Conservation (phyloP, 2,113 vertebrate species). For the Eudyptes chrysolophus region DNA sequence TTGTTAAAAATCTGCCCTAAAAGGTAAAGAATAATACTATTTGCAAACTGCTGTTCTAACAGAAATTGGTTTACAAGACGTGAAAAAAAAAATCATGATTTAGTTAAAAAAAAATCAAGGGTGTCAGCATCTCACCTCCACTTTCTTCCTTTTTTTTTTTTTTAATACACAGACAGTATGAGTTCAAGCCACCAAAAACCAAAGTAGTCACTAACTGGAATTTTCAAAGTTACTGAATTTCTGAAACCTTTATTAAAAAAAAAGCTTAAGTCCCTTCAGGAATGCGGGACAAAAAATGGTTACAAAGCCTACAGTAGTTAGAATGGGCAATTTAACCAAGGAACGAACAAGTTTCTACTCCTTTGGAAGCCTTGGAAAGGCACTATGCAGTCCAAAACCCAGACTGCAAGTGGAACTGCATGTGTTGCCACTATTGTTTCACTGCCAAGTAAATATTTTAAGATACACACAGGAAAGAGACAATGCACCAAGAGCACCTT, state of each 20-base stretch:
- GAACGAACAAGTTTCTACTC: not conserved
- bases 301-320: not conserved
- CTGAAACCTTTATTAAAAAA: not conserved
- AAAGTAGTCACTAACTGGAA: not conserved
- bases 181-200: not conserved
- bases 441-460: not conserved
- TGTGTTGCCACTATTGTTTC: constrained; percentile 41
- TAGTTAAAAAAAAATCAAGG: not conserved
- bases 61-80: not conserved
- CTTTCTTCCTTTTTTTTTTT: not conserved
- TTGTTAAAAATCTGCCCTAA: not conserved
- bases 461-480: not conserved
- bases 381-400: not conserved
- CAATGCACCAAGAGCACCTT: constrained; percentile 31
- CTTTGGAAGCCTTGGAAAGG: not conserved
- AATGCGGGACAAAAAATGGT: not conserved
- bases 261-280: not conserved
- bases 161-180: not conserved
- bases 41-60: not conserved
- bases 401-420: not conserved
- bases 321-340: not conserved
- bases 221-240: not conserved
- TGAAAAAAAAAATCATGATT: not conserved
- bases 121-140: not conserved
- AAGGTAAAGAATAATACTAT: not conserved